Evolutionary conservation across 2,113 vertebrate species (phyloP), one percentile per base, ranked within the genome.

Genomic region (Gorilla gorilla): DNA sequence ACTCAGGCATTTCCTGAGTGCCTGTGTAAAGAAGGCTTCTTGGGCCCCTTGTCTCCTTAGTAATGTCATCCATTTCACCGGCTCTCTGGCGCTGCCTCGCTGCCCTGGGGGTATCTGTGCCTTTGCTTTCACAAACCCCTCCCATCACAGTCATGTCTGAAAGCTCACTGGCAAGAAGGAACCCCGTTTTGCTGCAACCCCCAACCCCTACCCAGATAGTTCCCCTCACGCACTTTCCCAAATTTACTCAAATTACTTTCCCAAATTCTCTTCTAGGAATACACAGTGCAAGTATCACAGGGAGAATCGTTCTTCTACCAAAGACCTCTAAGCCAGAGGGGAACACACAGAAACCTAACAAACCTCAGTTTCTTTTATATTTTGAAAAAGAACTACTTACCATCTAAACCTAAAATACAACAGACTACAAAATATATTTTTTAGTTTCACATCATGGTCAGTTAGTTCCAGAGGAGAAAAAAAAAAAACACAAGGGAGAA

Each of bases 1-100:
- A 96, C 80, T 75, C 52, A 78, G 93, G 90, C 92, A 96, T 96
- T 97, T 97, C 96, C 96, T 95, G 95, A 96, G 57, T 25, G 45
- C 89, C 75, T 43, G 61, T 45, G 55, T 57, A 64, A 64, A 89
- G 78, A 89, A 70, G 9, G 80, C 88, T 86, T 1, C 48, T 59
- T 14, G 81, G 82, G 43, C 75, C 83, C 48, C 79, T 50, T 11
- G 38, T 4, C 75, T 89, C 40, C 18, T 80, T 2, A 57, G 64
- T 50, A 43, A 75, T 0, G 61, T 43, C 64, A n/a, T 43, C 32
- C 38, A 32, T 61, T 48, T 55, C 72, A 38, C 10, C n/a, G 8
- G 95, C 75, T 97, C 88, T 96, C 81, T 45, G 83, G 89, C 72
- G 45, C 96, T 43, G 45, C 92, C 95, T 97, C 78, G 59, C 89